Evolutionary conservation across 2,797 vertebrate genomes (phyloP).

Genomic region (Neosalanx taihuensis): DNA sequence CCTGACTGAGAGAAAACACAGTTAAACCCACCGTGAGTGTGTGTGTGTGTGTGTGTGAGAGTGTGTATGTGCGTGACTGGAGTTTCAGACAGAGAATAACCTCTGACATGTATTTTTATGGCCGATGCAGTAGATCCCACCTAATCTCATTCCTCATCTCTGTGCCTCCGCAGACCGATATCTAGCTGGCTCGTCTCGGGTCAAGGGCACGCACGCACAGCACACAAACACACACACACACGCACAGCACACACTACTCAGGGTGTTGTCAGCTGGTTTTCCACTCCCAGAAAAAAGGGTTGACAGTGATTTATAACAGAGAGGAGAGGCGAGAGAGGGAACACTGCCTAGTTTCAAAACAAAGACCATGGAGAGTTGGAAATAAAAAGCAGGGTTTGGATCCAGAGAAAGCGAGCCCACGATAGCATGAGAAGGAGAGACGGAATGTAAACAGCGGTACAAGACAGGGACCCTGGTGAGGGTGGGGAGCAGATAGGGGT

Average conservation of each 20-base stretch:
- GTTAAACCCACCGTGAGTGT: constrained; percentile 15
- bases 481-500: constrained; percentile 27
- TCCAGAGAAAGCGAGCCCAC: too few species aligned
- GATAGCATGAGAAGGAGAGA: neutral
- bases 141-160: constrained; percentile 49
- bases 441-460: neutral
- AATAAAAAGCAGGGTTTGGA: too few species aligned
- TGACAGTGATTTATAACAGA: constrained; percentile 78
- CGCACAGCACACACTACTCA: constrained; percentile 37
- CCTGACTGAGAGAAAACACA: constrained; percentile 69
- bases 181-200: constrained; percentile 39
- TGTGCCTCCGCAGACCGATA: constrained; percentile 27
- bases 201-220: constrained; percentile 59
- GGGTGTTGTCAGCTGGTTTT: constrained; percentile 67
- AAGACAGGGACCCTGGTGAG: constrained; percentile 1
- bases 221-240: constrained; percentile 28
- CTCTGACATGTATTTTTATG: constrained; percentile 66
- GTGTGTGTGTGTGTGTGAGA: constrained; percentile 28
- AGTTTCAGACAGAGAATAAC: constrained; percentile 43
- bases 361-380: too few species aligned
- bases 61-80: constrained; percentile 34
- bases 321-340: constrained; percentile 48
- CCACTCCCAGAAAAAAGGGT: constrained; percentile 58
- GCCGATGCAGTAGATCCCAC: constrained; percentile 55
- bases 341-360: too few species aligned